Base-by-base conservation (phyloP, 2,888 invertebrate genomes). In the Nudaria mundana region DNA sequence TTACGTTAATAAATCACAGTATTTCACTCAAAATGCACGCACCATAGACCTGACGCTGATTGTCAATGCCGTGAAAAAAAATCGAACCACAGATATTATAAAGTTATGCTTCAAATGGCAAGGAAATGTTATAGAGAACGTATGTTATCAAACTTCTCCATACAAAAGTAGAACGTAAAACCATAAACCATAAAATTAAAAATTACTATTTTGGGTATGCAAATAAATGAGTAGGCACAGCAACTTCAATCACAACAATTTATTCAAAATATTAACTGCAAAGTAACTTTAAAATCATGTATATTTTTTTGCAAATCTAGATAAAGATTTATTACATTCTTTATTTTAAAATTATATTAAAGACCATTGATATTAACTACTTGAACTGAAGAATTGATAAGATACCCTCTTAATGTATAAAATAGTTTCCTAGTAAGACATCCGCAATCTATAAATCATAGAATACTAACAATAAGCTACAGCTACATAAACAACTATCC, bases 311-410 rank as follows among this genome's bases (percentile, higher is more conserved):
- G 44, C 39, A 44, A 8, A 46, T 40, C 30, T 39, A 23, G 37
- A 31, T 56, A 50, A 56, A 34, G 48, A 44, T 48, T 43, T 30
- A 16, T 20, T 35, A 37, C 34, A 38, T 46, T 28, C 43, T 51
- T 52, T 55, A 36, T 36, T 44, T n/a, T 46, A 51, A 52, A 48
- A 37, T 38, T 31, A 30, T 14, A 37, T 50, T 40, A 59, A 40
- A 59, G 33, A 59, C 57, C 61, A 63, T 54, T 52, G 39, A 54
- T 52, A 56, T 53, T 37, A 63, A 54, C 52, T 61, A 60, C 57
- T 46, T 43, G 30, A 63, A 61, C 62, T 55, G 58, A 63, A 63
- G 47, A 61, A 53, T 54, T 48, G 47, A 48, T 25, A 50, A 40
- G 50, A 54, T 42, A 44, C 40, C 39, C 40, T 46, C 40, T 44